Evolutionary conservation across 2,888 invertebrate species (phyloP).

Genomic region (Ethmia dodecea): DNA sequence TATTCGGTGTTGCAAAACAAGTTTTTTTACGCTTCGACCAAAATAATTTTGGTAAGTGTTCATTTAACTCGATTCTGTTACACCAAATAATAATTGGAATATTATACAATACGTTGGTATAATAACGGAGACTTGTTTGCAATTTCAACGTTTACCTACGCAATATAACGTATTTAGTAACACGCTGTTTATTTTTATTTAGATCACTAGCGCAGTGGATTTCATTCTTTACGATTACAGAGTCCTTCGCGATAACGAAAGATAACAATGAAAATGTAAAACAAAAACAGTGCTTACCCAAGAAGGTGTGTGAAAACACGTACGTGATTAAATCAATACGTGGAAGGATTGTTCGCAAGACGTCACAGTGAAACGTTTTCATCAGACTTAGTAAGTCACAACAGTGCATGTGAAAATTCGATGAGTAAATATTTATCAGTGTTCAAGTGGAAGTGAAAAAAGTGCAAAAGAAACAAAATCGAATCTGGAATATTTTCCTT

Average conservation of each 20-base stretch:
- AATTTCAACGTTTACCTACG: slow-evolving; percentile 11
- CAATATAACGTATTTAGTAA: slow-evolving; percentile 1
- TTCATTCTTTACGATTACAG: slow-evolving; percentile 40
- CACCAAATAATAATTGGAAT: no score
- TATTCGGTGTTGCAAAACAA: no score
- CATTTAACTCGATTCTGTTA: no score
- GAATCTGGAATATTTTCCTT: no score
- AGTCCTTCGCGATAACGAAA: slow-evolving; percentile 42
- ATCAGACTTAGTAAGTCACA: neutral
- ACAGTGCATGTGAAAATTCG: neutral
- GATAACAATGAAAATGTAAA: slow-evolving; percentile 40
- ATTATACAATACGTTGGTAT: no score
- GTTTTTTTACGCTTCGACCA: no score
- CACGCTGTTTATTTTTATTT: slow-evolving; percentile 31
- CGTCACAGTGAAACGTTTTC: no score
- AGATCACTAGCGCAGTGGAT: slow-evolving; percentile 38
- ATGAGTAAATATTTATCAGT: no score
- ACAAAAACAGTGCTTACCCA: slow-evolving; percentile 39
- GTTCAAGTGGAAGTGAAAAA: no score
- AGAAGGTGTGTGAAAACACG: slow-evolving; percentile 26
- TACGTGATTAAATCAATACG: neutral
- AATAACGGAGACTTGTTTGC: slow-evolving; percentile 20
- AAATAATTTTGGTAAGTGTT: no score
- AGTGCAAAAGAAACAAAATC: no score
- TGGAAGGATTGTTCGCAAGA: no score